phyloP scores from a whole-genome alignment of 1,140 invertebrate species.

The Lineus longissimus region DNA sequence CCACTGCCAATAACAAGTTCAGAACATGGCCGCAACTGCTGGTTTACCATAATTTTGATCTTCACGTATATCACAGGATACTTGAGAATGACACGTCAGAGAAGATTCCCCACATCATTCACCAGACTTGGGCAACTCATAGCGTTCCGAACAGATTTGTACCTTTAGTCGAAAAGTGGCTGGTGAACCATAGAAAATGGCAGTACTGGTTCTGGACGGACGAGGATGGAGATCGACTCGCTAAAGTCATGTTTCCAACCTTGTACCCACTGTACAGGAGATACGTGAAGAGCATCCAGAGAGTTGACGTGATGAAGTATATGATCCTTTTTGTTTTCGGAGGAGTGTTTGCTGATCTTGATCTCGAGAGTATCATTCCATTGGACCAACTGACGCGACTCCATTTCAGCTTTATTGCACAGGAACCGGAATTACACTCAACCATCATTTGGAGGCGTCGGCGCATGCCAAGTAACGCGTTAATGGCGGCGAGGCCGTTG shows the following conservation, averaged over 20 bases:
- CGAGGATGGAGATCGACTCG: conserved; percentile 8
- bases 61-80: too few species aligned
- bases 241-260: not conserved
- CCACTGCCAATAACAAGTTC: too few species aligned
- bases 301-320: not conserved
- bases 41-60: too few species aligned
- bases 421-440: too few species aligned
- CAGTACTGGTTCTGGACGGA: conserved; percentile 22
- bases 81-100: not conserved
- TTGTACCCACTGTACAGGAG: not conserved
- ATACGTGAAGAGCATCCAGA: not conserved
- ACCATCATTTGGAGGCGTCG: too few species aligned
- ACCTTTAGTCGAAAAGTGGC: conserved; percentile 13
- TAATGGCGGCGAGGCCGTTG: too few species aligned
- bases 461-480: too few species aligned
- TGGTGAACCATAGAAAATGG: conserved; percentile 9
- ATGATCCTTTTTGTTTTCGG: not conserved
- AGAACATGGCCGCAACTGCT: too few species aligned
- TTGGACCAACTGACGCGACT: too few species aligned
- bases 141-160: conserved; percentile 11
- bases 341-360: not conserved
- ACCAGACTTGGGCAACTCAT: conserved; percentile 20
- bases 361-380: not conserved
- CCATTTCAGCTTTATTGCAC: too few species aligned
- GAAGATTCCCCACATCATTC: conserved; percentile 20